phyloP scores from a whole-genome alignment of 2,113 vertebrate genomes.

The Conger conger region DNA sequence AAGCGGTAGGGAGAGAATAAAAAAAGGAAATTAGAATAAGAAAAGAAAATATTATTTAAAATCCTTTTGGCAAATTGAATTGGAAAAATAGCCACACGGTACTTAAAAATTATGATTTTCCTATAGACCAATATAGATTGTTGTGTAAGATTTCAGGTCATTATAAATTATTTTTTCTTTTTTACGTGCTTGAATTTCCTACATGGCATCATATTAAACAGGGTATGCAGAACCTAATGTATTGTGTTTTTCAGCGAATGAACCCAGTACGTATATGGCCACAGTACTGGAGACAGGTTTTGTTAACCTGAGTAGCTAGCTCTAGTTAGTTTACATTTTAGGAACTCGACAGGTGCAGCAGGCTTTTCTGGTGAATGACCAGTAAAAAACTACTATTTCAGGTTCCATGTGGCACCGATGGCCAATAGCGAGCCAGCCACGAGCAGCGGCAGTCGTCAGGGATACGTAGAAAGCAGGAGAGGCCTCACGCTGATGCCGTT shows the following conservation, averaged over 20 bases:
- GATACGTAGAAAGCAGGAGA: not conserved
- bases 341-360: too few relatives aligned
- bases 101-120: not conserved
- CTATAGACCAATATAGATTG: not conserved
- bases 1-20: conserved; percentile 50
- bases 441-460: not conserved
- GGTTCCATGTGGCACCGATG: not conserved
- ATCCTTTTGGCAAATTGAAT: conserved; percentile 35
- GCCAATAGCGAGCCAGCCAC: not conserved
- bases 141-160: not conserved
- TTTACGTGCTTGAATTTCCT: not conserved
- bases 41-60: conserved; percentile 31
- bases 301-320: too few relatives aligned
- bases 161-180: not conserved
- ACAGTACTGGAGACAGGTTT: too few relatives aligned
- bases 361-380: too few relatives aligned
- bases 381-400: not conserved
- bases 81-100: conserved; percentile 19
- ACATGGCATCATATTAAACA: not conserved
- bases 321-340: too few relatives aligned
- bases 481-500: not conserved
- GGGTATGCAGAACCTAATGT: not conserved
- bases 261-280: too few relatives aligned
- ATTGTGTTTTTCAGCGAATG: not conserved
- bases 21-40: conserved; percentile 35